Conservation (phyloP, 1,140 invertebrate species). For the Notospermus geniculatus region DNA sequence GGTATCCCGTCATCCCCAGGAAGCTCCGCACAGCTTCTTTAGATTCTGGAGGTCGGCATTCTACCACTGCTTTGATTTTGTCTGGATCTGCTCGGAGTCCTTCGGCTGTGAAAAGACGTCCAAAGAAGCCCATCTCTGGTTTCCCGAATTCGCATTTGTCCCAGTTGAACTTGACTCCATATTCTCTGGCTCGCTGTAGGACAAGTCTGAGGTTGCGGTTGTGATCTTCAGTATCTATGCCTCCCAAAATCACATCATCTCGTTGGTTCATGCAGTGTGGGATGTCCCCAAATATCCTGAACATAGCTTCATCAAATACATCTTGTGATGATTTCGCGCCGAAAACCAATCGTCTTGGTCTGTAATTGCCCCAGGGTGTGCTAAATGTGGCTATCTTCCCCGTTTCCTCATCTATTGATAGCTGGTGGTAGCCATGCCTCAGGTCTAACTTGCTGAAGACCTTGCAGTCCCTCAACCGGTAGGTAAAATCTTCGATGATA, state of each 20-base stretch:
- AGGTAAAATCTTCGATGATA: slow-evolving; percentile 20
- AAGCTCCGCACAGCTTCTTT: slow-evolving; percentile 29
- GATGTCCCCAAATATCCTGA: slow-evolving; percentile 21
- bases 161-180: slow-evolving; percentile 26
- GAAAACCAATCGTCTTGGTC: slow-evolving; percentile 11
- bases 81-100: slow-evolving; percentile 25
- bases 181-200: slow-evolving; percentile 19
- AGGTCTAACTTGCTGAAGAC: slow-evolving; percentile 20
- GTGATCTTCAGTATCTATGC: slow-evolving; percentile 24
- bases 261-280: slow-evolving; percentile 23
- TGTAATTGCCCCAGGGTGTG: too few relatives aligned
- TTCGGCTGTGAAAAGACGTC: slow-evolving; percentile 24
- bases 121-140: slow-evolving; percentile 26
- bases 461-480: slow-evolving; percentile 19
- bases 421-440: slow-evolving; percentile 19
- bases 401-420: not conserved
- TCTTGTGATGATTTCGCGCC: slow-evolving; percentile 23
- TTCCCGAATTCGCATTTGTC: slow-evolving; percentile 30
- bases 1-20: slow-evolving; percentile 31
- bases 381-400: too few relatives aligned
- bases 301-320: slow-evolving; percentile 25
- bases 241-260: slow-evolving; percentile 22
- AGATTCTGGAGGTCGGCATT: slow-evolving; percentile 23
- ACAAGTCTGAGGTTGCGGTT: slow-evolving; percentile 25
- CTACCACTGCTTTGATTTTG: slow-evolving; percentile 30